A percentile compares a stretch with the other conserved stretches of the same genome.
These are phyloP conservation scores for Mirza zaza DNA, from an alignment of 2,113 vertebrate genomes.

Conservation along the genomic window DNA sequence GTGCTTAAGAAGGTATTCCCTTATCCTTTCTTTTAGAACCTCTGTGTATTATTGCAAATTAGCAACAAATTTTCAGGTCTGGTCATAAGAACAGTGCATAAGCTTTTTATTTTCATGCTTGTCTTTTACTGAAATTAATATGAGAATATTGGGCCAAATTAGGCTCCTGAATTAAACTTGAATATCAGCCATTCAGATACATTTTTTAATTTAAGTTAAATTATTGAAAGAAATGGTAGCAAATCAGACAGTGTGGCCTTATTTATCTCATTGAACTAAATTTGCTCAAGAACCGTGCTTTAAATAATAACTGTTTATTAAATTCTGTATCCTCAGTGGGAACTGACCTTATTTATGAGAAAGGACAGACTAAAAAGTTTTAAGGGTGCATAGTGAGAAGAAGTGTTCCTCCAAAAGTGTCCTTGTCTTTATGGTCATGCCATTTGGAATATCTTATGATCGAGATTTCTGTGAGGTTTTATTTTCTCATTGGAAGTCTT, in stretches of 20 bases:
- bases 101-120: slow-evolving; percentile 32
- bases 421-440: not conserved
- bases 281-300: slow-evolving; percentile 20
- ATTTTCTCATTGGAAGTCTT: slow-evolving; percentile 41
- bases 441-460: not conserved
- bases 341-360: not conserved
- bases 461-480: slow-evolving; percentile 22
- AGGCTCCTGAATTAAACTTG: slow-evolving; percentile 1
- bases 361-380: not conserved
- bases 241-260: slow-evolving; percentile 3
- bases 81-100: not conserved
- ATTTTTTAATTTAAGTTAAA: slow-evolving; percentile 29
- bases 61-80: not conserved
- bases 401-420: not conserved
- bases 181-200: not conserved
- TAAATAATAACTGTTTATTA: slow-evolving; percentile 36
- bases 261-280: not conserved
- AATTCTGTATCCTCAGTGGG: not conserved
- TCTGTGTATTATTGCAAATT: not conserved
- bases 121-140: slow-evolving; percentile 2
- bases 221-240: not conserved
- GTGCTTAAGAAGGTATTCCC: slow-evolving; percentile 20
- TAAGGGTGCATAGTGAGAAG: not conserved
- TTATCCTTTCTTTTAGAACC: not conserved
- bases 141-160: not conserved